These are phyloP conservation scores for Dicrostonyx torquatus DNA, from an alignment of 2,797 vertebrate species.

Conservation along the genomic window DNA sequence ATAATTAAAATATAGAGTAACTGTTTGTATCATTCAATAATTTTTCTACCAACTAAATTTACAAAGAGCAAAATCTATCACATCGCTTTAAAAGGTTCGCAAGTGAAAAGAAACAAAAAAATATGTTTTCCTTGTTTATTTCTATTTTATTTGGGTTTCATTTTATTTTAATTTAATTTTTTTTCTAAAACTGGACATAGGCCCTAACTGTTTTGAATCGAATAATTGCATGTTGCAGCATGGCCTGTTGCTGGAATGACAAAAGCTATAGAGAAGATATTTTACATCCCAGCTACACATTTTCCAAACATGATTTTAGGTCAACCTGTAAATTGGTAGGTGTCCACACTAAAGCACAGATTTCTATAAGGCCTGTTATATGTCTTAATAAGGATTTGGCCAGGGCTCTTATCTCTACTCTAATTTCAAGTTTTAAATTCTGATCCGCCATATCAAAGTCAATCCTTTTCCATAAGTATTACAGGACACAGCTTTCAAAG, in stretches of 20 bases:
- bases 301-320: background rate
- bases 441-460: background rate
- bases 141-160: background rate
- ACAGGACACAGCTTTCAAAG: background rate
- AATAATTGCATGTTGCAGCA: background rate
- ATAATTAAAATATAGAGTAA: constrained; percentile 36
- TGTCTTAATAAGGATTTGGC: background rate
- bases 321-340: background rate
- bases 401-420: background rate
- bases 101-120: background rate
- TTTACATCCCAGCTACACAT: background rate
- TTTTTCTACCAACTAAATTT: constrained; percentile 29
- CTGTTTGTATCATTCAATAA: background rate
- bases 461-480: background rate
- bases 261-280: background rate
- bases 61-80: background rate
- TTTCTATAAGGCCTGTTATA: background rate
- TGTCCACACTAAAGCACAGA: background rate
- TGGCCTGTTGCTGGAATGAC: background rate
- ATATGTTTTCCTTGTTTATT: background rate
- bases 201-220: background rate
- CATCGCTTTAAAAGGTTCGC: background rate
- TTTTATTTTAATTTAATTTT: background rate
- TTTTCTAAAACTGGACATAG: background rate
- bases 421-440: constrained; percentile 24